Base-by-base conservation (phyloP, 2,797 vertebrate genomes). In the Spinus pinus region DNA sequence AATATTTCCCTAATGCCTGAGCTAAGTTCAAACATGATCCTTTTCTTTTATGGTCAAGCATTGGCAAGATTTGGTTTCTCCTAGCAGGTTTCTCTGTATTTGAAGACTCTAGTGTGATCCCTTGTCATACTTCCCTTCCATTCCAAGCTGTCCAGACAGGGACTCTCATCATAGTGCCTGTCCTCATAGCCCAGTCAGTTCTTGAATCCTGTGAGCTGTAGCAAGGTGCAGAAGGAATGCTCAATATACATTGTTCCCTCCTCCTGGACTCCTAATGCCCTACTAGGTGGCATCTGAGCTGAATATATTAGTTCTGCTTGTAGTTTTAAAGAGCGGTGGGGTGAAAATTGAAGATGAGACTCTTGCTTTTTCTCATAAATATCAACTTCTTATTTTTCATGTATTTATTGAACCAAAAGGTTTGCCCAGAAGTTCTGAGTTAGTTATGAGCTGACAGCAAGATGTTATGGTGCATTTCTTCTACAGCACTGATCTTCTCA, bases 381-480 rank as follows among this genome's bases (percentile, higher is more conserved):
- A 69, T 50, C 30, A 83, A 4, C 25, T 60, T 39, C 7, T 93
- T 91, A 58, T 80, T 39, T 67, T 66, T 41, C 23, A 1, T 50
- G 9, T 84, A 47, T 80, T 90, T 84, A 79, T 78, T 85, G 80
- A 92, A 90, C 49, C 16, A 90, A 83, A 85, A 91, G 58, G 23
- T 88, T 92, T 92, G 14, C 37, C 58, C 37, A 33, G 72, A 75
- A 92, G 49, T 87, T 96, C 79, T 56, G 44, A 94, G 54, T 77
- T 65, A 75, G 50, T 72, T 93, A 56, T 14, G 44, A 75, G 54
- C 57, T 66, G 65, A 74, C 0, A 3, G 70, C 50, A 81, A 95
- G 73, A 27, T 79, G 80, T 81, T 95, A 75, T 0, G 20, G 71
- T 85, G 28, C 61, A 70, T 95, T 95, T 92, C 54, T 79, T 75